Evolutionary conservation across 1,140 invertebrate genomes (phyloP).

Genomic region (Drosophila pseudoananassae): DNA sequence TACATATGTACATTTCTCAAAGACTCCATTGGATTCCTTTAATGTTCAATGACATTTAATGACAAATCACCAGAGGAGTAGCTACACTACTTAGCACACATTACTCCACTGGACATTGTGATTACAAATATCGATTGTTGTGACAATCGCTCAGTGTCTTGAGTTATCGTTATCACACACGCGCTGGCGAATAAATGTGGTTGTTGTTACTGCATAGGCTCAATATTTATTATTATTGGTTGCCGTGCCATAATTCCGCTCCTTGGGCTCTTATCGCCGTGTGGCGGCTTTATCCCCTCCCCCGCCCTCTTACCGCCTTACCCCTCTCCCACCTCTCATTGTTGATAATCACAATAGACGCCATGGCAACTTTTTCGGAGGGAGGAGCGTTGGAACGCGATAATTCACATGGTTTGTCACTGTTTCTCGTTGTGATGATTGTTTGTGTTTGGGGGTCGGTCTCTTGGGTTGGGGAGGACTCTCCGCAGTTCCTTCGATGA

Average conservation of each 20-base stretch:
- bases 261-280: conserved; percentile 29
- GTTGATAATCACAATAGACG: conserved; percentile 55
- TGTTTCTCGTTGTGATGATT: conserved; percentile 12
- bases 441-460: not conserved
- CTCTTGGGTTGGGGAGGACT: conserved; percentile 12
- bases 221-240: conserved; percentile 58
- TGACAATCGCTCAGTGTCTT: conserved; percentile 40
- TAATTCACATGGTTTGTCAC: conserved; percentile 44
- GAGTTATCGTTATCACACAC: conserved; percentile 60
- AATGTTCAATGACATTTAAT: too few relatives aligned
- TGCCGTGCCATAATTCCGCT: conserved; percentile 42
- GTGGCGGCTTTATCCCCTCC: conserved; percentile 1
- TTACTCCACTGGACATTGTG: not conserved
- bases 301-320: not conserved
- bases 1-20: too few relatives aligned
- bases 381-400: conserved; percentile 2
- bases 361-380: conserved; percentile 45
- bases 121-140: conserved; percentile 30
- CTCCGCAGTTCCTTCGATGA: conserved; percentile 21
- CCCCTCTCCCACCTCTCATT: conserved; percentile 25
- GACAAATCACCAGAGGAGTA: not conserved
- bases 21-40: too few relatives aligned
- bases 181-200: conserved; percentile 37
- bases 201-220: conserved; percentile 44
- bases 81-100: not conserved